These are phyloP conservation scores for Argopecten irradians DNA, from an alignment of 1,140 invertebrate species.

Conservation along the genomic window DNA sequence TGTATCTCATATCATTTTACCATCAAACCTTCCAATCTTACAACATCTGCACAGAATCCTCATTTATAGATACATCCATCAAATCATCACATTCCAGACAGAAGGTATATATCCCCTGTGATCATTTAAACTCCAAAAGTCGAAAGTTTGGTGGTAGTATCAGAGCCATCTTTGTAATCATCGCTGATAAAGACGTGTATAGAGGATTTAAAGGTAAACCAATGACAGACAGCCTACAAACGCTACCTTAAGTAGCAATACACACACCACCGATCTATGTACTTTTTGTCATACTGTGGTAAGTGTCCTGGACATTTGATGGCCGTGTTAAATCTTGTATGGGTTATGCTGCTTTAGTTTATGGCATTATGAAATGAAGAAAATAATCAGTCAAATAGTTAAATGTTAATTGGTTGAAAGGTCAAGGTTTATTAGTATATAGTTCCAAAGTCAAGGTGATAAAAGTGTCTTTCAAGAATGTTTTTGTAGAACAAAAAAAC, in stretches of 20 bases:
- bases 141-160: not conserved
- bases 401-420: no score
- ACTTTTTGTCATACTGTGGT: not conserved
- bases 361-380: no score
- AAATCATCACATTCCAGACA: not conserved
- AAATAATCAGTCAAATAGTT: no score
- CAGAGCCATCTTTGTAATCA: constrained; percentile 1
- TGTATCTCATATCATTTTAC: not conserved
- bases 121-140: not conserved
- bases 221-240: not conserved
- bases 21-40: constrained; percentile 22
- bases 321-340: no score
- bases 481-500: no score
- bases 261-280: not conserved
- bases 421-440: no score
- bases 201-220: not conserved
- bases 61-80: not conserved
- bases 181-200: not conserved
- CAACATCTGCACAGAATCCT: not conserved
- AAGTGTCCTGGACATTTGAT: not conserved
- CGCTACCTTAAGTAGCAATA: constrained; percentile 22
- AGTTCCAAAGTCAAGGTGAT: no score
- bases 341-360: no score
- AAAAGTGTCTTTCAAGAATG: no score
- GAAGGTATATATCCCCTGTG: not conserved